A percentile compares a stretch with the other conserved stretches of the same genome.
Evolutionary conservation across 2,797 vertebrate species (phyloP).

Genomic region (Acestrorhynchus altus): DNA sequence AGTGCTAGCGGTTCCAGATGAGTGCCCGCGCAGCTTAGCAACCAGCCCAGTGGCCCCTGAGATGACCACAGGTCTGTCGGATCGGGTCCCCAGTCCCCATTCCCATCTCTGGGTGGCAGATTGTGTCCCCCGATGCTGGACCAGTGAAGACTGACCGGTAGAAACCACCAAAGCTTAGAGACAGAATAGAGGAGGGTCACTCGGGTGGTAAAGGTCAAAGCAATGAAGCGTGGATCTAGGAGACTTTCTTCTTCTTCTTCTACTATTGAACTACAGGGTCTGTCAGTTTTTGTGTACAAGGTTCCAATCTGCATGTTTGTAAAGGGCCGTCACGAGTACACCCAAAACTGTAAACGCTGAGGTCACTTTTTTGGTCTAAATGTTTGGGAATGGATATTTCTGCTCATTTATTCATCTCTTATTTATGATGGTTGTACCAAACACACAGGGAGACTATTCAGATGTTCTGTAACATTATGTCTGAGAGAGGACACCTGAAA

Average conservation of each 20-base stretch:
- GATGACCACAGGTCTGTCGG: slow-evolving; percentile 50
- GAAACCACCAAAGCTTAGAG: slow-evolving; percentile 20
- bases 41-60: slow-evolving; percentile 48
- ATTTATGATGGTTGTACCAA: no score
- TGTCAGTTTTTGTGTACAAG: background rate
- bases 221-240: slow-evolving; percentile 8
- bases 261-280: background rate
- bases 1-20: slow-evolving; percentile 62
- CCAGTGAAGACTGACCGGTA: slow-evolving; percentile 22
- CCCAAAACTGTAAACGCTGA: no score
- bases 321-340: background rate
- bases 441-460: no score
- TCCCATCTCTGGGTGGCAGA: slow-evolving; percentile 44
- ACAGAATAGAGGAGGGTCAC: slow-evolving; percentile 29
- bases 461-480: no score
- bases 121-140: slow-evolving; percentile 26
- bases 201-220: slow-evolving; percentile 38
- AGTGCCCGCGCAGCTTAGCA: slow-evolving; percentile 60
- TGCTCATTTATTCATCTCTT: no score
- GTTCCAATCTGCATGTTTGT: background rate
- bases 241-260: background rate
- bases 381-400: no score
- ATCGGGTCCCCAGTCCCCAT: slow-evolving; percentile 32
- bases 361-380: no score
- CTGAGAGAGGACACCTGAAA: no score